Evolutionary conservation across 2,113 vertebrate genomes (phyloP), one percentile per base, ranked within the genome.

Genomic region (Eurypyga helias): DNA sequence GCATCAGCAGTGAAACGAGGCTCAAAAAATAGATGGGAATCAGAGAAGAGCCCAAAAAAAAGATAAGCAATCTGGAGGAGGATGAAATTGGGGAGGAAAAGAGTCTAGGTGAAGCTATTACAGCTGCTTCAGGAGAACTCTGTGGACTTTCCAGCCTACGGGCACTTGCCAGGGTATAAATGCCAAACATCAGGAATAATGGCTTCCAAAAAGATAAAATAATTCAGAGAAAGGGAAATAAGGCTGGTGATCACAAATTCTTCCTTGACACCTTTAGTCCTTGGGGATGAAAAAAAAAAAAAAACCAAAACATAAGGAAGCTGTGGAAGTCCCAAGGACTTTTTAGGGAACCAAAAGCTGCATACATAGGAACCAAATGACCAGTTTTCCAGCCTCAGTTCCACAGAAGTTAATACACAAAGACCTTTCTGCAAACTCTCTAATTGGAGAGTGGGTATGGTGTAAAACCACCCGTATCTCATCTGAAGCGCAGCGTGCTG

Each of bases 41-140:
- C 48, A 91, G 55, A 75, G 20, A 67, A 0, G 0, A 69, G 11
- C 12, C 16, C 17, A 5, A 0, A 5, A 36, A 58, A 54, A 64
- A 61, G 8, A 71, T 16, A 87, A 52, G 13, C 33, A 55, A 71
- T 11, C 14, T 79, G 17, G 9, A 90, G 5, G 11, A 7, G 33
- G 7, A 60, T 69, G 25, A 80, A 25, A 73, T 0, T 10, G 11
- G 6, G 20, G 11, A 84, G 13, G 36, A 17, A 87, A 81, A 55
- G 17, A 11, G 16, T 65, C 34, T 76, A 36, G 17, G 7, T 64
- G 19, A 91, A 89, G 31, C 33, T 52, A 54, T 45, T 71, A 5
- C 23, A 34, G 43, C 52, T 73, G 16, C 24, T 82, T 21, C 60
- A 64, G 7, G 15, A 80, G 31, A 78, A 73, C 8, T 48, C n/a